Evolutionary conservation across 2,888 invertebrate genomes (phyloP).

Genomic region (Hecatera dysodea): DNA sequence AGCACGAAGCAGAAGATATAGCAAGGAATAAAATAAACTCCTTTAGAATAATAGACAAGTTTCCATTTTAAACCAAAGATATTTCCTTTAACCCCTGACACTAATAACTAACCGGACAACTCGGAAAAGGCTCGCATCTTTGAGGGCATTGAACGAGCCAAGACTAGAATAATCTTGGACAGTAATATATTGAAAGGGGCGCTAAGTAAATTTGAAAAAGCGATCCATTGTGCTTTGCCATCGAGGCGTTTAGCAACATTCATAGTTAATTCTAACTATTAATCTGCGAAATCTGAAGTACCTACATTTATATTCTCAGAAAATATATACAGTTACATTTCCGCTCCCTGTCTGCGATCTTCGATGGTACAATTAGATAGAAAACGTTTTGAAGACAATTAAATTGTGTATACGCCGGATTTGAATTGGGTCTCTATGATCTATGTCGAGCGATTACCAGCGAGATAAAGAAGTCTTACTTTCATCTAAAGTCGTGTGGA

Average conservation of each 20-base stretch:
- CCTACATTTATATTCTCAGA: constrained; percentile 52
- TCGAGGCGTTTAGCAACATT: constrained; percentile 57
- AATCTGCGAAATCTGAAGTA: constrained; percentile 51
- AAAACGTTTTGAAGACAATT: constrained; percentile 69
- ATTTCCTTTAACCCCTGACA: constrained; percentile 56
- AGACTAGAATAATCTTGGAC: constrained; percentile 54
- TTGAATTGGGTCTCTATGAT: constrained; percentile 60
- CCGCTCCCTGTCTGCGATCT: constrained; percentile 67
- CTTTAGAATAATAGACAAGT: constrained; percentile 10
- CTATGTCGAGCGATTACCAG: constrained; percentile 55
- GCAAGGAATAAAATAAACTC: not conserved
- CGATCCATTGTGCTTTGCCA: constrained; percentile 57
- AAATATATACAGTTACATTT: constrained; percentile 68
- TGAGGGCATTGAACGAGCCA: constrained; percentile 56
- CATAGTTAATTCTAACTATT: constrained; percentile 55
- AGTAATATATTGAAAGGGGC: constrained; percentile 55
- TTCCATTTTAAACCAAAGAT: constrained; percentile 27
- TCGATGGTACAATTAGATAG: constrained; percentile 78
- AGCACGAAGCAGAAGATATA: not conserved
- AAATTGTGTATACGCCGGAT: constrained; percentile 63
- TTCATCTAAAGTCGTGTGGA: constrained; percentile 46
- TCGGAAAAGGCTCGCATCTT: constrained; percentile 45
- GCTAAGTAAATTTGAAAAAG: constrained; percentile 53
- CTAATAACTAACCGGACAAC: constrained; percentile 42
- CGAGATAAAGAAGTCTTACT: constrained; percentile 50